Percentiles rank a stretch among this genome's conserved stretches.
Conservation (phyloP, 2,888 invertebrate species). For the Dolichomitus sp. region DNA sequence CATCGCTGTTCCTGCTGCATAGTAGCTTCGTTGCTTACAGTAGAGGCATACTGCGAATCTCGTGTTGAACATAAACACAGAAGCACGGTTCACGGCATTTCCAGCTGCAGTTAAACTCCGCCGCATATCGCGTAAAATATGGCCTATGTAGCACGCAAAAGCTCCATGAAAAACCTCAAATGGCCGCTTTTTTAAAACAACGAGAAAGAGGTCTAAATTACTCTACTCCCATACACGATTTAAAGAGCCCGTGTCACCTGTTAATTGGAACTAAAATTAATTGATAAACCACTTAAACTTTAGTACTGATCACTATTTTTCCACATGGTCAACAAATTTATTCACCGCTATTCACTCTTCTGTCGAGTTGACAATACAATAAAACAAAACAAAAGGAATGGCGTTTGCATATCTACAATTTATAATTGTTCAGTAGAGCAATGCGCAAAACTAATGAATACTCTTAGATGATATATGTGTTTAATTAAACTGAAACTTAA, state of each 20-base stretch:
- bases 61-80: constrained; percentile 55
- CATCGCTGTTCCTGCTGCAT: constrained; percentile 30
- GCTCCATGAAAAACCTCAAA: constrained; percentile 33
- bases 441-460: constrained; percentile 4
- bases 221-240: background rate
- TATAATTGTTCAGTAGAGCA: constrained; percentile 7
- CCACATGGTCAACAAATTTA: no score
- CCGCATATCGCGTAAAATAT: constrained; percentile 49
- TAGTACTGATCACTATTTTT: no score
- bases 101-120: constrained; percentile 53
- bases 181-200: constrained; percentile 7
- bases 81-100: constrained; percentile 47
- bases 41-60: constrained; percentile 47
- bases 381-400: background rate
- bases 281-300: background rate
- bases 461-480: constrained; percentile 11
- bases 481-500: constrained; percentile 23
- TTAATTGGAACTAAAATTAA: background rate
- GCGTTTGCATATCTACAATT: background rate
- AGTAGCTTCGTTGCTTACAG: constrained; percentile 18
- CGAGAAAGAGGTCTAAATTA: constrained; percentile 12
- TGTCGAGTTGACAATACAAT: no score
- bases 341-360: no score
- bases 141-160: constrained; percentile 26
- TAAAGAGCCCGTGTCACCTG: background rate